Base-by-base conservation (phyloP, 2,113 vertebrate genomes). In the Rana temporaria region DNA sequence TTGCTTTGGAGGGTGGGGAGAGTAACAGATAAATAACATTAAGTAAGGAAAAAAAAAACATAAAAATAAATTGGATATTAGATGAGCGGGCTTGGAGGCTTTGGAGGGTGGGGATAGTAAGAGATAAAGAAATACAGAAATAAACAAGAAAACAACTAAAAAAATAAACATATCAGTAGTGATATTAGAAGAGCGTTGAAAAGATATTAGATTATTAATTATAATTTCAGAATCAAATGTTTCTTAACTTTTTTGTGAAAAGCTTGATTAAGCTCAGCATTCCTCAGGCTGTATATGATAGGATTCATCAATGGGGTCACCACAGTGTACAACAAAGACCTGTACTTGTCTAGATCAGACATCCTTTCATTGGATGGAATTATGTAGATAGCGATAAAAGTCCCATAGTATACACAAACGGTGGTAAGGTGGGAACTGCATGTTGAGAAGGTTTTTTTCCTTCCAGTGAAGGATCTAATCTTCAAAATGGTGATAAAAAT, bases 221-320 rank as follows among this genome's bases (percentile, higher is more conserved):
- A 42, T 42, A 42, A 7, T 42, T 7, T 42, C 9, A 6, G 5
- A 42, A 42, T 6, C 9, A 42, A 42, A 42, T 4, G 6, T 42
- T 42, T 6, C 9, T 42, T 42, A 16, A 66, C 3, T 66, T 18
- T 32, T 38, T 60, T 74, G 8, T 38, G 30, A 1, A 74, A 3
- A n/a, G 70, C 20, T 19, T 24, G 18, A 9, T 24, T 57, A 18
- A 73, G 18, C 16, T 73, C 70, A n/a, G 5, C 1, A 16, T 73
- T 88, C 59, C 85, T 84, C 38, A 86, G 64, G 1, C 86, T 87
- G n/a, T 88, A 87, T 34, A 87, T 87, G 38, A 85, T 11, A 9
- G 87, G 87, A 64, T 88, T 88, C 38, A 86, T 74, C 85, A 78
- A 77, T 59, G 86, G 88, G 0, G 86, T 87, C n/a, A 87, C 84